Evolutionary conservation across 2,113 vertebrate species (phyloP).

Genomic region (Oreochromis aureus): DNA sequence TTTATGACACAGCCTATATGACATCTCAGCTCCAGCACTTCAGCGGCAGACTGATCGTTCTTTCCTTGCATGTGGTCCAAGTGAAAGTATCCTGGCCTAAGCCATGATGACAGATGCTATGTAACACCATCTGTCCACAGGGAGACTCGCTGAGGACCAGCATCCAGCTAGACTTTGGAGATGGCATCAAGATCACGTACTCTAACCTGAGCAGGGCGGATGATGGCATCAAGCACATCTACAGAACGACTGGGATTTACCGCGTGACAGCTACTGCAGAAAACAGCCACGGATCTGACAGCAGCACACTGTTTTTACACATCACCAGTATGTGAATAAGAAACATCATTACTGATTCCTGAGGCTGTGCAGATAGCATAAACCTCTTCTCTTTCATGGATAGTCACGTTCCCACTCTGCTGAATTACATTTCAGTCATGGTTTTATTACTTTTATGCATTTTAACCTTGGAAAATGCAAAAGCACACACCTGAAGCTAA

Average conservation of each 20-base stretch:
- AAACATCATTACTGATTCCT: conserved; percentile 37
- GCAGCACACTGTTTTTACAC: conserved; percentile 84
- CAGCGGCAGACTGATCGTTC: not conserved
- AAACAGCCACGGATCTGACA: conserved; percentile 87
- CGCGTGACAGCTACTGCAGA: conserved; percentile 84
- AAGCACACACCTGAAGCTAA: conserved; percentile 4
- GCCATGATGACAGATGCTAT: conserved; percentile 51
- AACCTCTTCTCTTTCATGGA: conserved; percentile 19
- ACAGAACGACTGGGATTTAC: conserved; percentile 86
- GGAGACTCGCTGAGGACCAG: conserved; percentile 87
- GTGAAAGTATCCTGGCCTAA: conserved; percentile 36
- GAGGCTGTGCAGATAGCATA: conserved; percentile 1
- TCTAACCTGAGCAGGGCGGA: conserved; percentile 90
- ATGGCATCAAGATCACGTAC: conserved; percentile 89
- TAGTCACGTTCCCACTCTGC: conserved; percentile 5
- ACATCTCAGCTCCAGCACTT: conserved; percentile 36
- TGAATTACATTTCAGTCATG: conserved; percentile 29
- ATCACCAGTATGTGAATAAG: conserved; percentile 86
- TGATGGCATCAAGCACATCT: conserved; percentile 86
- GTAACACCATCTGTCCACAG: conserved; percentile 60
- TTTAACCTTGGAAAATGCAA: not conserved
- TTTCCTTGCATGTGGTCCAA: conserved; percentile 2
- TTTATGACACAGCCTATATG: conserved; percentile 33
- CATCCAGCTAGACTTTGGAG: conserved; percentile 92
- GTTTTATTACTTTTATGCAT: conserved; percentile 3